Percentiles rank a stretch among this genome's conserved stretches.
Evolutionary conservation across 1,140 invertebrate species (phyloP).

Genomic region (Megalonaias nervosa): DNA sequence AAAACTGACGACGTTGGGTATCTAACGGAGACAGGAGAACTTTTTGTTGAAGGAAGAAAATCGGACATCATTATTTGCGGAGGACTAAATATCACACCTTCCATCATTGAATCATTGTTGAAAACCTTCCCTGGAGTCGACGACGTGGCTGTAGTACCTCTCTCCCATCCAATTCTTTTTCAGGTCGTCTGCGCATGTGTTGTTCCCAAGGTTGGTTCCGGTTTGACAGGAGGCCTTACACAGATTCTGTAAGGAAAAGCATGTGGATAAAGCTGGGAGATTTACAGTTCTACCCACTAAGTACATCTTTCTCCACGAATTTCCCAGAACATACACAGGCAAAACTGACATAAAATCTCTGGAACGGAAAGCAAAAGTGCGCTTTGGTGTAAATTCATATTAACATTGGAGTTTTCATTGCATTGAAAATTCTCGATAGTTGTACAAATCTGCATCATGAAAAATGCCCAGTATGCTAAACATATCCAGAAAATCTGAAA

Average conservation of each 20-base stretch:
- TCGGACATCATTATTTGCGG: constrained; percentile 32
- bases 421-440: too few species aligned
- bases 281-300: constrained; percentile 16
- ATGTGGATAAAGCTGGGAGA: constrained; percentile 1
- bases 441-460: too few species aligned
- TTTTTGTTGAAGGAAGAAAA: constrained; percentile 37
- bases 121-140: constrained; percentile 13
- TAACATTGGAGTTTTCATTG: too few species aligned
- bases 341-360: neutral
- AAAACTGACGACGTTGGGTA: constrained; percentile 37
- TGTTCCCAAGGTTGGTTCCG: neutral
- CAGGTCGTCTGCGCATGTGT: constrained; percentile 27
- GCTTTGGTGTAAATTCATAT: too few species aligned
- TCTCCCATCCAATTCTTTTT: constrained; percentile 7
- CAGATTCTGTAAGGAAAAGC: constrained; percentile 7
- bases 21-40: constrained; percentile 20
- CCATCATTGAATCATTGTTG: constrained; percentile 10
- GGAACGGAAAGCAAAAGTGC: neutral
- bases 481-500: too few species aligned
- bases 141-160: constrained; percentile 9
- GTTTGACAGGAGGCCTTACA: constrained; percentile 9
- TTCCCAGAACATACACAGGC: constrained; percentile 7
- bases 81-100: constrained; percentile 15
- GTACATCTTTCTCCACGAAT: constrained; percentile 18
- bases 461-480: too few species aligned